These are phyloP conservation scores for Pyrgilauda ruficollis DNA, from an alignment of 2,113 vertebrate species.

Conservation along the genomic window DNA sequence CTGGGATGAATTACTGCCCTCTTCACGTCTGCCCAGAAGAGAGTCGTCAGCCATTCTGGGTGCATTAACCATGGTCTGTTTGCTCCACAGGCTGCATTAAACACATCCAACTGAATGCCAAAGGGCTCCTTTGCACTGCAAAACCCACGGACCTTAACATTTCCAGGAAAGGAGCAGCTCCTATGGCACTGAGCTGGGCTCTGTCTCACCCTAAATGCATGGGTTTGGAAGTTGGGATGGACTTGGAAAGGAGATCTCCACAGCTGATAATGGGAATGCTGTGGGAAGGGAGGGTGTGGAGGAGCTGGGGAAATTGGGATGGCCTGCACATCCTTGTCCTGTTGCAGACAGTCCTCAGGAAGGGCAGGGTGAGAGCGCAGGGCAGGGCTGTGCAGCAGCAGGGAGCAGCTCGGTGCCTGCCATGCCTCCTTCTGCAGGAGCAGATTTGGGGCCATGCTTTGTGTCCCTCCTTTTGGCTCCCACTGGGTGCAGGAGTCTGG, in stretches of 20 bases:
- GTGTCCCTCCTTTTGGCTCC: background rate
- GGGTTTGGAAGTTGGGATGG: background rate
- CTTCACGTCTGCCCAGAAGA: background rate
- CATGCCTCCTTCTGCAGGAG: accelerated
- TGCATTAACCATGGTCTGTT: background rate
- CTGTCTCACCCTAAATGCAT: accelerated
- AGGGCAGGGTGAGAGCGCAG: accelerated
- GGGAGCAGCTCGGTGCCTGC: background rate
- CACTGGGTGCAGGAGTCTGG: accelerated
- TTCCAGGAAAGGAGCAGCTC: background rate
- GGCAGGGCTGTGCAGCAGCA: background rate
- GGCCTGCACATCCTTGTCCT: background rate
- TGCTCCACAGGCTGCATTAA: background rate
- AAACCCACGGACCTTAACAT: background rate
- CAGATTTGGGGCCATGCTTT: background rate
- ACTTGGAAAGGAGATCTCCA: background rate
- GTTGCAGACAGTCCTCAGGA: background rate
- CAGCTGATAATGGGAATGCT: background rate
- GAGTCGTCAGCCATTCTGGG: background rate
- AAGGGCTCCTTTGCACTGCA: background rate
- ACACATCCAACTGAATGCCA: background rate
- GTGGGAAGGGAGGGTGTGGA: background rate
- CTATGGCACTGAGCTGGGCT: background rate
- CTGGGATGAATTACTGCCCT: background rate
- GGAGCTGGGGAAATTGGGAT: no score